phyloP scores from a whole-genome alignment of 2,797 vertebrate genomes.

The Otolemur crassicaudatus region DNA sequence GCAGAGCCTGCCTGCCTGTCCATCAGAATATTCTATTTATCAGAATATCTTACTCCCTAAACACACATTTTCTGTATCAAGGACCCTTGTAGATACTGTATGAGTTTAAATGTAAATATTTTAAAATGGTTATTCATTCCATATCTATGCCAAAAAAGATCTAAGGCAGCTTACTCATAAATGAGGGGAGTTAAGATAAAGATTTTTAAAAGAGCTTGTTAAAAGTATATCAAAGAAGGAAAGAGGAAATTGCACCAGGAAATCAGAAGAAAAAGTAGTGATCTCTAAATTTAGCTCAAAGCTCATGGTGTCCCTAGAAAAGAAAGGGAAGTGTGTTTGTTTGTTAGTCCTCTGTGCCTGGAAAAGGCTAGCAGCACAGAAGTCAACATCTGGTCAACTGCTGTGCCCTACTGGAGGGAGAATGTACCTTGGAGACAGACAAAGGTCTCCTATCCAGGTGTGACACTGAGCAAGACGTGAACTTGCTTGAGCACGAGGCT shows the following conservation, averaged over 20 bases:
- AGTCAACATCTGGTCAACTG: background rate
- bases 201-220: constrained; percentile 29
- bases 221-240: background rate
- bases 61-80: background rate
- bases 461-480: background rate
- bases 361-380: background rate
- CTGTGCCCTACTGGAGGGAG: rapidly evolving
- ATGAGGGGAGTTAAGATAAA: constrained; percentile 36
- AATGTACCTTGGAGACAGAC: background rate
- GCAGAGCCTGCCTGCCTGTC: background rate
- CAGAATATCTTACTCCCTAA: background rate
- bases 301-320: background rate
- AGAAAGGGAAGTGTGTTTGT: background rate
- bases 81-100: background rate
- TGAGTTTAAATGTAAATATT: constrained; percentile 58
- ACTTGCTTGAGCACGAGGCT: background rate
- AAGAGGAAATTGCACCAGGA: constrained; percentile 37
- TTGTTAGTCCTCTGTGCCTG: background rate
- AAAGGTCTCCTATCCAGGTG: background rate
- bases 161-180: background rate
- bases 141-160: background rate
- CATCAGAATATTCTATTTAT: background rate
- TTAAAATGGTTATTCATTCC: constrained; percentile 50
- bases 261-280: constrained; percentile 4
- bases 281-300: constrained; percentile 56